phyloP scores from a whole-genome alignment of 2,888 invertebrate species.

The Lasioglossum malachurum region DNA sequence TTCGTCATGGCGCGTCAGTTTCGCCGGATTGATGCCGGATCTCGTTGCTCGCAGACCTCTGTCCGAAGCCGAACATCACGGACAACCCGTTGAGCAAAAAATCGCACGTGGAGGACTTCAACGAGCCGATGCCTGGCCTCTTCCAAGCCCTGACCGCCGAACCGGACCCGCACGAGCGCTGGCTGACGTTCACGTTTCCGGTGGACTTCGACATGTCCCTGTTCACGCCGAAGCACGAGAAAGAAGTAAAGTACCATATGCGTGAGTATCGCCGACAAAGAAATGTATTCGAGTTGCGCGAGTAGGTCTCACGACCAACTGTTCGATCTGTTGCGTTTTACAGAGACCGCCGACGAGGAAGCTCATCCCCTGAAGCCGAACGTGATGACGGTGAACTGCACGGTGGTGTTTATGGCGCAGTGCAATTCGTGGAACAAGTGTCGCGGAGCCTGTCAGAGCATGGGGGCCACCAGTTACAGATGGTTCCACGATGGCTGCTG shows the following conservation, averaged over 20 bases:
- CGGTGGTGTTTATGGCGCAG: slow-evolving; percentile 95
- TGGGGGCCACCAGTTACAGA: slow-evolving; percentile 93
- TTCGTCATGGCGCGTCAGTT: not conserved
- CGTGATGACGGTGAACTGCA: slow-evolving; percentile 93
- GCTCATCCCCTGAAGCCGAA: slow-evolving; percentile 87
- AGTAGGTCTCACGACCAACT: not conserved
- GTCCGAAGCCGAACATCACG: slow-evolving; percentile 93
- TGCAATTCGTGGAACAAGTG: slow-evolving; percentile 96
- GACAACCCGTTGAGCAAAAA: slow-evolving; percentile 90
- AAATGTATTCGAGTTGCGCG: not conserved
- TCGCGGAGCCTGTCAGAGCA: slow-evolving; percentile 91
- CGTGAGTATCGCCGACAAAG: slow-evolving; percentile 86
- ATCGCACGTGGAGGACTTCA: slow-evolving; percentile 94
- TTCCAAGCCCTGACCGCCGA: slow-evolving; percentile 93
- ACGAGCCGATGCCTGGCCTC: slow-evolving; percentile 92
- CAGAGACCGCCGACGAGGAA: slow-evolving; percentile 89
- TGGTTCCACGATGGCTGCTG: slow-evolving; percentile 99
- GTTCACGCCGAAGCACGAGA: slow-evolving; percentile 88
- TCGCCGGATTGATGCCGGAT: not conserved
- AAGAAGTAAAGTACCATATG: slow-evolving; percentile 90
- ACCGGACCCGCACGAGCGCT: slow-evolving; percentile 91
- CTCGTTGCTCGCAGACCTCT: slow-evolving; percentile 89
- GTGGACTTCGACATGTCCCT: slow-evolving; percentile 90
- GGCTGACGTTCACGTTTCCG: slow-evolving; percentile 94
- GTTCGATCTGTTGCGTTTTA: not conserved